Evolutionary conservation across 2,113 vertebrate genomes (phyloP).

Genomic region (Montifringilla adamsi): DNA sequence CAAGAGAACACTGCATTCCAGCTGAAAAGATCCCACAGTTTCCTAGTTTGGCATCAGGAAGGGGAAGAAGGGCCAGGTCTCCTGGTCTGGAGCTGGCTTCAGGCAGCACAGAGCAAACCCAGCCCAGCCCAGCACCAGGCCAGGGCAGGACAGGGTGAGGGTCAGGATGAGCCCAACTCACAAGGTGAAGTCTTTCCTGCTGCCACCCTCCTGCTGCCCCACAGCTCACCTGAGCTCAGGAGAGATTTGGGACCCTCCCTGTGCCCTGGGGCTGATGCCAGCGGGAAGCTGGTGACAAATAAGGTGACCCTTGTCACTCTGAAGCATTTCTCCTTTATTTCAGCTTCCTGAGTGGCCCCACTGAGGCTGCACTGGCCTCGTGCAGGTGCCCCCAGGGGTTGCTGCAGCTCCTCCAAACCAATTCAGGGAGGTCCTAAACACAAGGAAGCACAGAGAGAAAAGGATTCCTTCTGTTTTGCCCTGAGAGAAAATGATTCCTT

Average conservation of each 20-base stretch:
- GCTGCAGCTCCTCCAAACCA: background rate
- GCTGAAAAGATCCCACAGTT: background rate
- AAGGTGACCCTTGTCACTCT: background rate
- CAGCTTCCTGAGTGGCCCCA: background rate
- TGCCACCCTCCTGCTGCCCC: background rate
- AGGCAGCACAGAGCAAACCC: background rate
- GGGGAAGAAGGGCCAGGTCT: rapidly evolving
- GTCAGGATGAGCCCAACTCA: rapidly evolving
- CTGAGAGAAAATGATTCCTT: too few species aligned
- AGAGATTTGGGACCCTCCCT: background rate
- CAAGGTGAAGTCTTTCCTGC: background rate
- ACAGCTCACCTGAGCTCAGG: background rate
- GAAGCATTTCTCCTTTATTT: background rate
- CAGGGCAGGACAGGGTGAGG: rapidly evolving
- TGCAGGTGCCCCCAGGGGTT: background rate
- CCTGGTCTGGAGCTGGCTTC: background rate
- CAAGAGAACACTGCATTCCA: background rate
- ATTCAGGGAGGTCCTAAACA: background rate
- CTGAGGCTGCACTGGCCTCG: background rate
- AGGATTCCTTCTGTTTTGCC: background rate
- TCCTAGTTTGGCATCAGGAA: background rate
- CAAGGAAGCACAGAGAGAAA: background rate
- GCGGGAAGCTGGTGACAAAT: background rate
- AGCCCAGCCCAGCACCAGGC: background rate
- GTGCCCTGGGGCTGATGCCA: background rate